Evolutionary conservation across 2,113 vertebrate genomes (phyloP), one percentile per base, ranked within the genome.

Genomic region (Procavia capensis): DNA sequence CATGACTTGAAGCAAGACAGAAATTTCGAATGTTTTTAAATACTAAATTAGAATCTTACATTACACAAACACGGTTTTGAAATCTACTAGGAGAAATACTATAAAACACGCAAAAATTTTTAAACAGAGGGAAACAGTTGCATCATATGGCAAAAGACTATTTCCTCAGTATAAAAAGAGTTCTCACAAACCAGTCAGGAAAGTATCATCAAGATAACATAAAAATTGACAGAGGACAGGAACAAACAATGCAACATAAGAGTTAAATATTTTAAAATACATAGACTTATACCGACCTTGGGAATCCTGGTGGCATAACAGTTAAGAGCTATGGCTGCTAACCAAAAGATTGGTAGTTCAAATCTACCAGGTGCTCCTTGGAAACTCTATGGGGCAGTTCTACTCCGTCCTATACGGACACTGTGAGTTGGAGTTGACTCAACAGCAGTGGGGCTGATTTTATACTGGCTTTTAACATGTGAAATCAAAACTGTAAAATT

Each of bases 401-500:
- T n/a, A n/a, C n/a, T n/a, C n/a, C n/a, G n/a, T n/a, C n/a, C n/a
- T n/a, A n/a, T n/a, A n/a, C n/a, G n/a, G n/a, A n/a, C n/a, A n/a
- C n/a, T n/a, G n/a, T n/a, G n/a, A n/a, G n/a, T n/a, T n/a, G n/a
- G n/a, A n/a, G n/a, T n/a, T n/a, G n/a, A n/a, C n/a, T n/a, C n/a
- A n/a, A n/a, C n/a, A n/a, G n/a, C n/a, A n/a, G n/a, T n/a, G n/a
- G n/a, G n/a, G n/a, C n/a, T n/a, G n/a, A n/a, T n/a, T n/a, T 43
- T 14, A 70, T 39, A n/a, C 7, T 75, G n/a, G 76, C 25, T 86
- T 16, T 68, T 59, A 25, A 45, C 41, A 24, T 43, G 68, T 31
- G 3, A 80, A 94, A 75, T 70, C 43, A 66, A 93, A 91, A 85
- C 29, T 75, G 4, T 20, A 90, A 75, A 47, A 70, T 76, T 92